These are phyloP conservation scores for Liodrosophila aerea DNA, from an alignment of 2,888 invertebrate genomes.

Conservation along the genomic window DNA sequence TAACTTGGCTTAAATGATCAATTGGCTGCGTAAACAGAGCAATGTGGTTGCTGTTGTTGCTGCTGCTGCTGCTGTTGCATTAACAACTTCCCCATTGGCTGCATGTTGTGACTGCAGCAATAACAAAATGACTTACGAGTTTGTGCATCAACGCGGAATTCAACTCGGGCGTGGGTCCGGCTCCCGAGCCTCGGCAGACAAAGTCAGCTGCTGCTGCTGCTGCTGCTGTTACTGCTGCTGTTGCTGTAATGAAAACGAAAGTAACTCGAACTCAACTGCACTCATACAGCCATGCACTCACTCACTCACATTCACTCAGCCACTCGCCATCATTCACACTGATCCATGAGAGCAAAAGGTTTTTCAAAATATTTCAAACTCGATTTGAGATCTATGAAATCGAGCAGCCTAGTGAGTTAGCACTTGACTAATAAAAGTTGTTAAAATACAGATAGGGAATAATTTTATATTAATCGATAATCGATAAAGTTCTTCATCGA, in stretches of 20 bases:
- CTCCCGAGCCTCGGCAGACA: constrained; percentile 25
- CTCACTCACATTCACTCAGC: constrained; percentile 28
- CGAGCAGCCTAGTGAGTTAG: not conserved
- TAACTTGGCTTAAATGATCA: constrained; percentile 74
- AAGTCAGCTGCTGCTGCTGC: constrained; percentile 49
- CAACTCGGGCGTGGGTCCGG: constrained; percentile 48
- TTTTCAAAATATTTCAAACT: not conserved
- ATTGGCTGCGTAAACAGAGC: constrained; percentile 66
- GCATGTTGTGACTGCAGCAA: constrained; percentile 34
- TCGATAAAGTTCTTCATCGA: no score
- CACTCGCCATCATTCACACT: constrained; percentile 30
- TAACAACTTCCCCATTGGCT: constrained; percentile 73
- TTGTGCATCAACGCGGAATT: constrained; percentile 74
- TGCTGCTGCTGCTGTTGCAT: constrained; percentile 56
- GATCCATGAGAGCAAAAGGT: not conserved
- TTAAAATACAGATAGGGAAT: no score
- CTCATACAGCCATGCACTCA: constrained; percentile 25
- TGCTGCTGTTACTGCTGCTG: constrained; percentile 21
- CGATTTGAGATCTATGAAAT: not conserved
- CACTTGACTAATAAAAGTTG: no score
- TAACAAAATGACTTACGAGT: constrained; percentile 72
- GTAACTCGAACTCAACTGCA: constrained; percentile 59
- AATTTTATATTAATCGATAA: no score
- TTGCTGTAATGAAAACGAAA: constrained; percentile 78
- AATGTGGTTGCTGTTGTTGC: constrained; percentile 23